These are phyloP conservation scores for Clanis bilineata DNA, from an alignment of 2,888 invertebrate genomes.

Conservation along the genomic window DNA sequence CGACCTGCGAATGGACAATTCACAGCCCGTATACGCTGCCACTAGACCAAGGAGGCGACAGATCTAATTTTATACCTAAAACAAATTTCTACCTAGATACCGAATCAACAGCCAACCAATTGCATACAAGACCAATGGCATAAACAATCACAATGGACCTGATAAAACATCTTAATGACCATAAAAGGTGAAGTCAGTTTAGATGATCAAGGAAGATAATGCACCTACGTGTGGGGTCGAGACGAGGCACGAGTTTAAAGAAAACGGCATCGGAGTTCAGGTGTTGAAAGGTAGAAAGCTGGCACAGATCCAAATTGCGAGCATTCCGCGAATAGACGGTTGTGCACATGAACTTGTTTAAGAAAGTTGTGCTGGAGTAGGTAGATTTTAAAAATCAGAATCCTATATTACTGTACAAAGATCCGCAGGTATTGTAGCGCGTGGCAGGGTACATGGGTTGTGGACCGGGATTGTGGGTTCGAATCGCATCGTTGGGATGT, in stretches of 20 bases:
- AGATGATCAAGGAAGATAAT: constrained; percentile 7
- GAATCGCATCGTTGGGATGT: too few relatives aligned
- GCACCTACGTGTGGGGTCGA: constrained; percentile 7
- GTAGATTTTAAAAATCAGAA: not conserved
- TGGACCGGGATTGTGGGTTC: too few relatives aligned
- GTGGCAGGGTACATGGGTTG: too few relatives aligned
- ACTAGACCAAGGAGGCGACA: too few relatives aligned
- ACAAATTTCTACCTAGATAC: too few relatives aligned
- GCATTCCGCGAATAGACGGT: constrained; percentile 7
- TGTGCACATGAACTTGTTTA: not conserved
- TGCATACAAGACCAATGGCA: too few relatives aligned
- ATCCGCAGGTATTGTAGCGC: too few relatives aligned
- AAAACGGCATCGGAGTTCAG: not conserved
- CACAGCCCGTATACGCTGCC: too few relatives aligned
- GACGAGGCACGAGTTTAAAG: not conserved
- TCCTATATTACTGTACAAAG: not conserved
- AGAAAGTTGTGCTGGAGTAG: not conserved
- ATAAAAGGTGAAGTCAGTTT: not conserved
- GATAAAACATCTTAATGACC: not conserved
- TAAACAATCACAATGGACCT: not conserved
- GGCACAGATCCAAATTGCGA: constrained; percentile 6
- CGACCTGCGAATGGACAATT: too few relatives aligned
- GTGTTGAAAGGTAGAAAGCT: constrained; percentile 6
- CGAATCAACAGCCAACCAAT: too few relatives aligned
- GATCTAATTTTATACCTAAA: too few relatives aligned